Percentiles rank a stretch among this genome's conserved stretches.
Conservation (phyloP, 2,888 invertebrate genomes). For the Rotaria sp. region DNA sequence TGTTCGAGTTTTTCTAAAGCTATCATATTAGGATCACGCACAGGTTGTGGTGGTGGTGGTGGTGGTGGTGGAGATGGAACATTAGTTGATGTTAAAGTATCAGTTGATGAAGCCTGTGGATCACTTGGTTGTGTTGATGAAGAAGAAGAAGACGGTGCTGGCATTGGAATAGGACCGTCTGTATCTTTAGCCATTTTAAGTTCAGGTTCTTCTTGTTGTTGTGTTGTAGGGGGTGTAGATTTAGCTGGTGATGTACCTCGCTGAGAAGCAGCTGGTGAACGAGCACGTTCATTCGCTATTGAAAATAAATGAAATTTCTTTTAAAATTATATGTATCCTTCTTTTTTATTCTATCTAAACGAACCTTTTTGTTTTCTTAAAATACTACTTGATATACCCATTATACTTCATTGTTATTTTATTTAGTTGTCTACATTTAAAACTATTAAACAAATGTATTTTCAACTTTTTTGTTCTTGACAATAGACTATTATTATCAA, state of each 20-base stretch:
- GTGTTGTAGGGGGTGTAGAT: background rate
- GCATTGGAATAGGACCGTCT: constrained; percentile 19
- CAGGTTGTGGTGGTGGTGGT: background rate
- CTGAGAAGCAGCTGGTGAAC: background rate
- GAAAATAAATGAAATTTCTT: background rate
- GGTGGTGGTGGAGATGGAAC: background rate
- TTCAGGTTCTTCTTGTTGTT: background rate
- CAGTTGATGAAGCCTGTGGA: background rate
- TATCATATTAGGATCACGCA: background rate
- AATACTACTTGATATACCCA: background rate
- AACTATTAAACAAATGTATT: background rate
- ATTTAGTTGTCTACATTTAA: background rate
- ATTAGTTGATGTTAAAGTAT: background rate
- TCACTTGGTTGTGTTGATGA: background rate
- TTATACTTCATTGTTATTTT: background rate
- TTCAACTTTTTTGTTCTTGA: background rate
- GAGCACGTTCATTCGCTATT: background rate
- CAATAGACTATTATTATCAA: background rate
- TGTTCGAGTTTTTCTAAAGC: constrained; percentile 2
- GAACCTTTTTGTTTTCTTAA: background rate
- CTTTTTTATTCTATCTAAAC: background rate
- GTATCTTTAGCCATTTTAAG: constrained; percentile 1
- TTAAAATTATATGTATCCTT: no score
- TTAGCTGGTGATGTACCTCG: background rate
- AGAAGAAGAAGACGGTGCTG: background rate